Evolutionary conservation across 2,113 vertebrate species (phyloP).

Genomic region (Pluvialis apricaria): DNA sequence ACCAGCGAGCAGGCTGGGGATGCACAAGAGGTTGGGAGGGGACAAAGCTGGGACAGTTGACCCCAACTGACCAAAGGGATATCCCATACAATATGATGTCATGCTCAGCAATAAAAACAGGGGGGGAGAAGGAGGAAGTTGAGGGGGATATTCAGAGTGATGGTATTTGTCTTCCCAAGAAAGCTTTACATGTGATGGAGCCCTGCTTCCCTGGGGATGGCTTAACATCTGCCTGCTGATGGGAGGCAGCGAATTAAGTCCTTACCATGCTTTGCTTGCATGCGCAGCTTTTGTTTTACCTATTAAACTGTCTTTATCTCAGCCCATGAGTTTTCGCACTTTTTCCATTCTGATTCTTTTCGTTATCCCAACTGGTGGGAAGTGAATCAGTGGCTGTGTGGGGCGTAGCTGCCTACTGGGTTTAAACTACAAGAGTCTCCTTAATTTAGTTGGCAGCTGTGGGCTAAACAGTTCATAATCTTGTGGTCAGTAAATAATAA

Average conservation of each 20-base stretch:
- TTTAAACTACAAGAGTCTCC: not conserved
- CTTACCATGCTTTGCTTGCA: not conserved
- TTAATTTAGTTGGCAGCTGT: not conserved
- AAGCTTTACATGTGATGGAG: accelerated
- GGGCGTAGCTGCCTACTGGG: not conserved
- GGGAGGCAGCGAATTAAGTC: not conserved
- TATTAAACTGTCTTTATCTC: not conserved
- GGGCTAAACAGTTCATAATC: not conserved
- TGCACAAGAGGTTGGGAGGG: not conserved
- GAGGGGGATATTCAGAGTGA: not conserved
- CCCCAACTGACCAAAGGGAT: not conserved
- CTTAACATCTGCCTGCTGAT: not conserved
- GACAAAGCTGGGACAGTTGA: not conserved
- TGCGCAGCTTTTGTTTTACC: accelerated
- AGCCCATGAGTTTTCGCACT: not conserved
- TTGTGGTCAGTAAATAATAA: not conserved
- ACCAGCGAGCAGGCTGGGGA: not conserved
- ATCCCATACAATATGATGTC: not conserved
- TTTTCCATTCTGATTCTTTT: not conserved
- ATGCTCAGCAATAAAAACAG: not conserved
- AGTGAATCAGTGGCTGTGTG: not conserved
- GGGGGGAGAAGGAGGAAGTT: not conserved
- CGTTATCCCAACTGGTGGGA: not conserved
- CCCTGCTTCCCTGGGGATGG: not conserved
- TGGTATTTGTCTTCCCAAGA: not conserved